A percentile compares a stretch with the other conserved stretches of the same genome.
These are phyloP conservation scores for Aricia artaxerxes DNA, from an alignment of 2,888 invertebrate species.

Conservation along the genomic window DNA sequence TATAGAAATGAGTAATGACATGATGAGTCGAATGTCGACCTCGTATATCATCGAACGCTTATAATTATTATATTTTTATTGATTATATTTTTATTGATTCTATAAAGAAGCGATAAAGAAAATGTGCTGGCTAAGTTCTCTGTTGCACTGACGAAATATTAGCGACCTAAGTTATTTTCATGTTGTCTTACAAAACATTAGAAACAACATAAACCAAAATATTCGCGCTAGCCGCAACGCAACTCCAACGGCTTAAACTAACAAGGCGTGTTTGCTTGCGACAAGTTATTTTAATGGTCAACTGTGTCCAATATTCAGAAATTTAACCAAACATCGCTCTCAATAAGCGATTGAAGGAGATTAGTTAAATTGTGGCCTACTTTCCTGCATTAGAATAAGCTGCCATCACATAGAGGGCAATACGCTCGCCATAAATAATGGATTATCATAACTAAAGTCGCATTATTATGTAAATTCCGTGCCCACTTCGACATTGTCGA, in stretches of 20 bases:
- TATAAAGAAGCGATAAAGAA: too few relatives aligned
- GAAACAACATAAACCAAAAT: slow-evolving; percentile 18
- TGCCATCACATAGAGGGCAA: not conserved
- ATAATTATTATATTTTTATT: too few relatives aligned
- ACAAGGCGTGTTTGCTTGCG: slow-evolving; percentile 27
- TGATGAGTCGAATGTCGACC: too few relatives aligned
- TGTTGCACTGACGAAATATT: not conserved
- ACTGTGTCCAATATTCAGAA: slow-evolving; percentile 19
- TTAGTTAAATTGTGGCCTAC: slow-evolving; percentile 12
- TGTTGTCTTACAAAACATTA: slow-evolving; percentile 24
- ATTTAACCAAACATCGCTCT: not conserved
- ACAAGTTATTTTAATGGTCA: slow-evolving; percentile 21
- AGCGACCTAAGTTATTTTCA: slow-evolving; percentile 2
- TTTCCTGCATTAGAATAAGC: not conserved
- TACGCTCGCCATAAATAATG: slow-evolving; percentile 4
- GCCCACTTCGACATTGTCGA: not conserved
- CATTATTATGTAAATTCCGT: slow-evolving; percentile 1
- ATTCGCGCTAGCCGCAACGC: slow-evolving; percentile 16
- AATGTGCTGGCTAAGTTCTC: too few relatives aligned
- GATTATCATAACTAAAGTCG: slow-evolving; percentile 5
- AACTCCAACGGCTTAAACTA: slow-evolving; percentile 4
- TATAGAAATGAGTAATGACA: too few relatives aligned
- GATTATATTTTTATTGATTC: too few relatives aligned
- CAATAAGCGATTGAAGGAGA: not conserved
- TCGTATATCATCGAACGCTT: too few relatives aligned